Percentiles rank a stretch among this genome's conserved stretches.
These are phyloP conservation scores for Abramis brama DNA, from an alignment of 2,113 vertebrate genomes.

Conservation along the genomic window DNA sequence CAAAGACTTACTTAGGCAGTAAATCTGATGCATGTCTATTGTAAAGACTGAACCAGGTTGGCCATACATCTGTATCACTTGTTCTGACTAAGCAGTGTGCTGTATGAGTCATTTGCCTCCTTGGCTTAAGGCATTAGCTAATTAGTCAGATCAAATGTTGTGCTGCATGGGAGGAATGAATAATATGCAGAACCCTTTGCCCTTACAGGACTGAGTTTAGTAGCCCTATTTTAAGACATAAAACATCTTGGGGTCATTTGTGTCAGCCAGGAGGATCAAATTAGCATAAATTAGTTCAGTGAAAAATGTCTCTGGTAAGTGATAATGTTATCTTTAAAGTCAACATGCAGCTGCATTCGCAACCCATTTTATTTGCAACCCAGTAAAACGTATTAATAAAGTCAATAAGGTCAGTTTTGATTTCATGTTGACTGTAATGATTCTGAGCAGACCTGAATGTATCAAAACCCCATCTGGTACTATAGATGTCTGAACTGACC, in stretches of 20 bases:
- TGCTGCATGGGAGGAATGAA: slow-evolving; percentile 23
- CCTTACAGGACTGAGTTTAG: slow-evolving; percentile 12
- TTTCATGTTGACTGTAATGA: slow-evolving; percentile 1
- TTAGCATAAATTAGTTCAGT: slow-evolving; percentile 1
- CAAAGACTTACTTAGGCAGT: not conserved
- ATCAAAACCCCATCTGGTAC: not conserved
- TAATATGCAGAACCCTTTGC: slow-evolving; percentile 6
- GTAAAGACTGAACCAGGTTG: not conserved
- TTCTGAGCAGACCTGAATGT: not conserved
- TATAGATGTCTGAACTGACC: not conserved
- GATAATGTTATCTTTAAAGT: not conserved
- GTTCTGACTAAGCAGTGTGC: not conserved
- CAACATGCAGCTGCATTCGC: not conserved
- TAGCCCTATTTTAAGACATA: slow-evolving; percentile 11
- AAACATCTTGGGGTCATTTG: slow-evolving; percentile 13
- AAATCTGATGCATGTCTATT: not conserved
- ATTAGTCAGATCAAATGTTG: slow-evolving; percentile 36
- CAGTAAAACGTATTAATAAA: not conserved
- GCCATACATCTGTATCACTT: not conserved
- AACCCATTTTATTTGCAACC: not conserved
- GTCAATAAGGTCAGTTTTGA: not conserved
- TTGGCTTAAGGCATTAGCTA: slow-evolving; percentile 22
- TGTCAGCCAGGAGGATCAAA: slow-evolving; percentile 5
- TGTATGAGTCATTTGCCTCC: slow-evolving; percentile 12
- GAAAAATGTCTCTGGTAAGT: not conserved